These are phyloP conservation scores for Agrochola litura DNA, from an alignment of 2,888 invertebrate genomes.

Conservation along the genomic window DNA sequence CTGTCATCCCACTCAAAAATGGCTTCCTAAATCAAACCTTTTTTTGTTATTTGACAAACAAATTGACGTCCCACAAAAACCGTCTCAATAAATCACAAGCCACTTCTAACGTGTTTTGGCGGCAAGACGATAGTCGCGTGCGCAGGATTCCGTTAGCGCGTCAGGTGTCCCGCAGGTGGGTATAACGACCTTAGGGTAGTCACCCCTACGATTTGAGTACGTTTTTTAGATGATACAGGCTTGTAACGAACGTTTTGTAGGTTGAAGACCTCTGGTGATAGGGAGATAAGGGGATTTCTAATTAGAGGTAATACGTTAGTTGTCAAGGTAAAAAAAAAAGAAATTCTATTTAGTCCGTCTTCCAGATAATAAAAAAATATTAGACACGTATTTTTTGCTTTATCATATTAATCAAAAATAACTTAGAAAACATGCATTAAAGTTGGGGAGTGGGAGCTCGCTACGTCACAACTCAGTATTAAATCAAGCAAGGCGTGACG, in stretches of 20 bases:
- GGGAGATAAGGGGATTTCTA: slow-evolving; percentile 24
- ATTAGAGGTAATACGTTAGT: background rate
- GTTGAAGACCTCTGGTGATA: slow-evolving; percentile 26
- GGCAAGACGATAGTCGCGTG: slow-evolving; percentile 73
- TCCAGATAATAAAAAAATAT: no score
- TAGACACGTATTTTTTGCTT: no score
- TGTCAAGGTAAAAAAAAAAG: no score
- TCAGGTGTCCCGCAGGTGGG: slow-evolving; percentile 82
- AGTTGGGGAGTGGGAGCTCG: no score
- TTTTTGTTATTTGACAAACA: no score
- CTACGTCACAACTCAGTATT: no score
- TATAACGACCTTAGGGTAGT: slow-evolving; percentile 80
- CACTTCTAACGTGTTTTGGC: slow-evolving; percentile 51
- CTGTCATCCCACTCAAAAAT: background rate
- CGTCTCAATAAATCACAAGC: slow-evolving; percentile 51
- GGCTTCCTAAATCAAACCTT: background rate
- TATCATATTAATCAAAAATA: no score
- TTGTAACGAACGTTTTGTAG: slow-evolving; percentile 63
- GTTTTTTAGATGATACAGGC: slow-evolving; percentile 49
- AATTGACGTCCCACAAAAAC: background rate
- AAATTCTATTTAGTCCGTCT: no score
- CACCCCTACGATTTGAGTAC: slow-evolving; percentile 69
- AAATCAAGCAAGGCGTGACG: no score
- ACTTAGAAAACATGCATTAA: no score
- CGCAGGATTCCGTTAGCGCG: slow-evolving; percentile 84